Base-by-base conservation (phyloP, 2,797 vertebrate genomes). In the Onychomys arenicola region DNA sequence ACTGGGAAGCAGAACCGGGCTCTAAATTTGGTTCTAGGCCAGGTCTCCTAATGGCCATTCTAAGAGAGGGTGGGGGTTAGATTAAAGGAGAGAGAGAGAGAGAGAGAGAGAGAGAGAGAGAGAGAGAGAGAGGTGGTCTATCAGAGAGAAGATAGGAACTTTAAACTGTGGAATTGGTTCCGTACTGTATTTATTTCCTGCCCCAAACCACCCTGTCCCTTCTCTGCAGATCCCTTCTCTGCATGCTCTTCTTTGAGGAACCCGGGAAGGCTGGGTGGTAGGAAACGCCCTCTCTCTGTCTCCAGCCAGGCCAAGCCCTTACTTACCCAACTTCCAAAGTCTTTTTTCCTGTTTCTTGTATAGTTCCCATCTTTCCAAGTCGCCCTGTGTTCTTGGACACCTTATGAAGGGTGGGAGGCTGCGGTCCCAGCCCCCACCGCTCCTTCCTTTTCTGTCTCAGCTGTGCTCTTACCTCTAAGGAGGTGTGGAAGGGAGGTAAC, bases 401-500 rank as follows among this genome's bases (percentile, higher is more conserved):
- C 34, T 34, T 37, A 57, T 69, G 29, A 37, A 43, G 2, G 7
- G 37, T 69, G 59, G 91, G 86, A 29, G 8, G 69, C 2, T 34
- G 40, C 11, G 52, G 65, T 52, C 63, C 93, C 75, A 85, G 90
- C 61, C 83, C 80, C 49, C 16, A 46, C 52, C 34, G 46, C 87
- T 65, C 55, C 67, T 34, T 57, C 63, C 32, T 65, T 95, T 94
- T 78, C 77, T 52, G 76, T 49, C 94, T 94, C 61, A 77, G 40
- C 59, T 80, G 89, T 49, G 91, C 17, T 92, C 61, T 81, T 11
- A 93, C 86, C 85, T 97, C 94, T 61, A 2, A 89, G 77, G 49
- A 92, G 90, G 90, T 49, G 94, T 95, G 84, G 94, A 92, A 96
- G 92, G 95, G 93, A 98, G 95, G 96, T 43, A 95, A 95, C 96